These are phyloP conservation scores for Microtus pennsylvanicus DNA, from an alignment of 2,113 vertebrate genomes.

Conservation along the genomic window DNA sequence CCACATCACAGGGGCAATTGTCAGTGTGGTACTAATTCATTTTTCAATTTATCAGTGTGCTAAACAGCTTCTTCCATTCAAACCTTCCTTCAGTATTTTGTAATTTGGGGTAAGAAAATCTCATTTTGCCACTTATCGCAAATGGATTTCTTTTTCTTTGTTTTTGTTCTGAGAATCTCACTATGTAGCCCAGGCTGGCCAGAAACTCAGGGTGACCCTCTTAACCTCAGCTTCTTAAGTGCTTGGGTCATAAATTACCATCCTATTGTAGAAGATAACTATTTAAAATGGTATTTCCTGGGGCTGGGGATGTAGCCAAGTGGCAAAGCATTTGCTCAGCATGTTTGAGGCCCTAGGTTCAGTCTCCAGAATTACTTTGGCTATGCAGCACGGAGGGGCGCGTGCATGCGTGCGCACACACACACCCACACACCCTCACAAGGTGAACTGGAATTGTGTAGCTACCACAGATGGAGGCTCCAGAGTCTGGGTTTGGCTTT, in stretches of 20 bases:
- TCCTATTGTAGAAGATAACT: neutral
- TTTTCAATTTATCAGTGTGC: neutral
- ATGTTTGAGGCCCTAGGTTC: neutral
- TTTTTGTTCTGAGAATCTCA: neutral
- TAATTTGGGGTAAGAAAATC: neutral
- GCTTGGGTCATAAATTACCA: neutral
- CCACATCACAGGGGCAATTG: too few relatives aligned
- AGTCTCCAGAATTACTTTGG: neutral
- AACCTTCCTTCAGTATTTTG: neutral
- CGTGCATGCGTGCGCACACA: rapidly evolving
- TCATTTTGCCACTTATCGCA: neutral
- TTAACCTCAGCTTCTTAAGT: neutral
- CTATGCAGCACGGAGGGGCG: neutral
- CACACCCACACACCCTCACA: neutral
- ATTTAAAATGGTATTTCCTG: neutral
- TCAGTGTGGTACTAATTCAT: neutral
- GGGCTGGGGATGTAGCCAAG: neutral
- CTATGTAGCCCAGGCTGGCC: neutral
- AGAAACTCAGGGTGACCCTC: neutral
- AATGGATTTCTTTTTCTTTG: neutral
- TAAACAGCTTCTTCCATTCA: neutral
- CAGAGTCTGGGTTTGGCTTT: neutral
- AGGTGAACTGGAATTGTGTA: neutral
- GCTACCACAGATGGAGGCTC: too few relatives aligned
- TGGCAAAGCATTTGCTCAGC: neutral